Conservation (phyloP, 2,797 vertebrate genomes). For the Tauraco hartlaubi region DNA sequence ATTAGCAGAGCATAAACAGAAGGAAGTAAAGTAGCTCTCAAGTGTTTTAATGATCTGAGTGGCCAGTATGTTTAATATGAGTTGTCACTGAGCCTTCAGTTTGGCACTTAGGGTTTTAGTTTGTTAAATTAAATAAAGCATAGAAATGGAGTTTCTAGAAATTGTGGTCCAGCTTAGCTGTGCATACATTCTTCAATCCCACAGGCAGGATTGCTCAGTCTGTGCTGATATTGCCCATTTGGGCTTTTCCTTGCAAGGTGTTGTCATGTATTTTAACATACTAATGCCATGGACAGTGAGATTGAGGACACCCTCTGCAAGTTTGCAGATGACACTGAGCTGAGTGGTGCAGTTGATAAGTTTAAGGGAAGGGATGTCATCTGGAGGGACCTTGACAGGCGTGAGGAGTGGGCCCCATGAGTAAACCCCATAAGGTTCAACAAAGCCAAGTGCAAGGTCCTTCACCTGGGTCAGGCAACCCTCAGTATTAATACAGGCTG, state of each 20-base stretch:
- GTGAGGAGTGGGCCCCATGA: neutral
- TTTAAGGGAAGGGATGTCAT: neutral
- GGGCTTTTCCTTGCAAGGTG: neutral
- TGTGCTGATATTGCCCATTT: neutral
- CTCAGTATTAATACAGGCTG: neutral
- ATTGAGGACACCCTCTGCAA: too few species aligned
- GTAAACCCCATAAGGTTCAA: neutral
- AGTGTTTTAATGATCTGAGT: neutral
- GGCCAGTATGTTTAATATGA: neutral
- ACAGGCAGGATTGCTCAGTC: accelerated
- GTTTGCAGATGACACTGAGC: neutral
- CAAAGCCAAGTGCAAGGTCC: neutral
- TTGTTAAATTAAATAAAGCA: conserved; percentile 2
- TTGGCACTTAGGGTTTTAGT: neutral
- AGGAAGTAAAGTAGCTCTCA: neutral
- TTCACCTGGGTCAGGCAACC: neutral
- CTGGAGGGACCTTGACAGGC: neutral
- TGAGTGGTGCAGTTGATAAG: neutral
- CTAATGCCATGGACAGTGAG: neutral
- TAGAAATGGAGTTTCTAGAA: neutral
- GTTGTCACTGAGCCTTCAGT: conserved; percentile 18
- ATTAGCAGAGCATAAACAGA: conserved; percentile 26
- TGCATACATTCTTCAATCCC: neutral
- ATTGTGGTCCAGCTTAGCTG: neutral
- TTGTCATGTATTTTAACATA: neutral